Percentiles rank a stretch among this genome's conserved stretches.
phyloP scores from a whole-genome alignment of 1,140 invertebrate genomes.

The Cepaea nemoralis region DNA sequence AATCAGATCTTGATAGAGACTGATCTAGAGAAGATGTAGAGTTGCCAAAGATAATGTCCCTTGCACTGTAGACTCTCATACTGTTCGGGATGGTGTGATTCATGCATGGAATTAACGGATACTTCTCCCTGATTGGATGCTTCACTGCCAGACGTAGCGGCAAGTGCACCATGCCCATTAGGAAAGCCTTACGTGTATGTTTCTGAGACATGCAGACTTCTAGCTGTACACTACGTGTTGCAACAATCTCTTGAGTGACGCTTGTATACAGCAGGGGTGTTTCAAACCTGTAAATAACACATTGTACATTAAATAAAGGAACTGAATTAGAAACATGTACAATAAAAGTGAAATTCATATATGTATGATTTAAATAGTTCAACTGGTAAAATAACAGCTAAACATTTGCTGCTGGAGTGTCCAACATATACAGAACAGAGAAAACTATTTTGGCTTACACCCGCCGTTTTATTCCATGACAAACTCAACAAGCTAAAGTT shows the following conservation, averaged over 20 bases:
- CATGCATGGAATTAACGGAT: slow-evolving; percentile 64
- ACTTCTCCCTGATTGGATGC: slow-evolving; percentile 62
- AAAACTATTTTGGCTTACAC: no score
- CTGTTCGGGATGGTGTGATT: slow-evolving; percentile 65
- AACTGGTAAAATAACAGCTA: no score
- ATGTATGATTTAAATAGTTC: no score
- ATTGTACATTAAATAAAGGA: no score
- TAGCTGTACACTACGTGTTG: slow-evolving; percentile 57
- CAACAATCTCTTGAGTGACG: slow-evolving; percentile 55
- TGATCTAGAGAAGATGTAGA: neutral
- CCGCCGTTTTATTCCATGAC: no score
- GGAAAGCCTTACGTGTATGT: slow-evolving; percentile 58
- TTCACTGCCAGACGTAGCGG: slow-evolving; percentile 62
- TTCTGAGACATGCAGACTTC: slow-evolving; percentile 68
- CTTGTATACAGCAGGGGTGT: slow-evolving; percentile 62
- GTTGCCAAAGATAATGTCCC: slow-evolving; percentile 53
- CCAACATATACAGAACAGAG: no score
- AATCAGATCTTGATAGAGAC: slow-evolving; percentile 27
- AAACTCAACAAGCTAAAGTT: no score
- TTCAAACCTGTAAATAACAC: slow-evolving; percentile 50
- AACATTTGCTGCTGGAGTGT: no score
- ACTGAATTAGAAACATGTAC: no score
- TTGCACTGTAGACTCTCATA: slow-evolving; percentile 65
- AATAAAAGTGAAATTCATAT: no score
- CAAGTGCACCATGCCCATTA: slow-evolving; percentile 63